Conservation (phyloP, 1,140 invertebrate genomes). For the Drosophila arizonae region DNA sequence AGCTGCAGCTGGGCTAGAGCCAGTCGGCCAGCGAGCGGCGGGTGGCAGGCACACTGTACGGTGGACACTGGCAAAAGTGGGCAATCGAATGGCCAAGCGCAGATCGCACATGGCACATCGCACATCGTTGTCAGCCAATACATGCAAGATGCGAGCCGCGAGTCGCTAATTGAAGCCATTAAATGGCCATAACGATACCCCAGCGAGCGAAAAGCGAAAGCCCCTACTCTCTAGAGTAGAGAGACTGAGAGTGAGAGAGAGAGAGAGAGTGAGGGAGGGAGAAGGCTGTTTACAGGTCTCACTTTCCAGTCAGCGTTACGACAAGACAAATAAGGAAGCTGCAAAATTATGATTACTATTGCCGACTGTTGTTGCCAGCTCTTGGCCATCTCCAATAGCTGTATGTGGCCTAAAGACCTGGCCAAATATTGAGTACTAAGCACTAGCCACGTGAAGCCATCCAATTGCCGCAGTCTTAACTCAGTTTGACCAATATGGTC, state of each 20-base stretch:
- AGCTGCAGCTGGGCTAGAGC: conserved; percentile 42
- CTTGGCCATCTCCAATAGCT: conserved; percentile 41
- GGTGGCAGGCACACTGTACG: background rate
- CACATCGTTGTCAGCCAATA: conserved; percentile 77
- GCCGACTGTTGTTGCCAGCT: conserved; percentile 9
- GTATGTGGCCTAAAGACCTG: conserved; percentile 23
- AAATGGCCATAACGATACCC: conserved; percentile 55
- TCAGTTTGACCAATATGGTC: conserved; percentile 58
- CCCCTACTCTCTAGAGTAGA: background rate
- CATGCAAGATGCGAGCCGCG: conserved; percentile 30
- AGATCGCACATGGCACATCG: conserved; percentile 65
- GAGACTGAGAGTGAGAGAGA: conserved; percentile 19
- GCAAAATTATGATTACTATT: conserved; percentile 71
- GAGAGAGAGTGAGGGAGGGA: conserved; percentile 16
- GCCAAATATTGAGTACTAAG: conserved; percentile 25
- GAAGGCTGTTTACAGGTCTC: conserved; percentile 31
- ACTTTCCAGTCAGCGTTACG: conserved; percentile 46
- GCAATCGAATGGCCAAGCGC: conserved; percentile 57
- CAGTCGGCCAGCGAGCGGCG: background rate
- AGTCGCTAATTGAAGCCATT: conserved; percentile 76
- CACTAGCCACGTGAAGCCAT: conserved; percentile 49
- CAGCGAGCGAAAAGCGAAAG: conserved; percentile 57
- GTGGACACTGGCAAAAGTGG: conserved; percentile 23
- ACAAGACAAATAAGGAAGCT: conserved; percentile 68
- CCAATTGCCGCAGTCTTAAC: conserved; percentile 46